Evolutionary conservation across 2,888 invertebrate species (phyloP).

Genomic region (Flexamia atlantica): DNA sequence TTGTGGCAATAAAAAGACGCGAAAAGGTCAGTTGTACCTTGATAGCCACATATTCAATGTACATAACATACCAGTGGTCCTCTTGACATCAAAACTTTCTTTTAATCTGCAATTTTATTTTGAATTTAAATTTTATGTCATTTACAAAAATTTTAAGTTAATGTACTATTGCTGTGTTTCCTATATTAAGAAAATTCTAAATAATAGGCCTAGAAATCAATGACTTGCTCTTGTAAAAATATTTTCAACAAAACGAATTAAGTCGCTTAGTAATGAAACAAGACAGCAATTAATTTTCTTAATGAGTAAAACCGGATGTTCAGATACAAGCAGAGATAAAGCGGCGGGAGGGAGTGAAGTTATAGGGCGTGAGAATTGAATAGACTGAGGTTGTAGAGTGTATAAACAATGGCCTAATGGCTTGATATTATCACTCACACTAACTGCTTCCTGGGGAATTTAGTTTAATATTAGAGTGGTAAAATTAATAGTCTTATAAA

Average conservation of each 20-base stretch:
- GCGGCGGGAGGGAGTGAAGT: background rate
- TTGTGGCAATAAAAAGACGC: background rate
- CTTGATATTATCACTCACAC: background rate
- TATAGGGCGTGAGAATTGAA: constrained; percentile 1
- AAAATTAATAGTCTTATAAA: too few relatives aligned
- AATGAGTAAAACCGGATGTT: background rate
- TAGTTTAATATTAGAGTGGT: constrained; percentile 4
- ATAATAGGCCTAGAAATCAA: too few relatives aligned
- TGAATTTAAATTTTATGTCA: too few relatives aligned
- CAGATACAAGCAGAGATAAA: constrained; percentile 28
- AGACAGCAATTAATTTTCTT: background rate
- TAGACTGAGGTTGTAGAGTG: background rate
- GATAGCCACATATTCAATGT: background rate
- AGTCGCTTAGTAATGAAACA: background rate
- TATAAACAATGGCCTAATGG: background rate
- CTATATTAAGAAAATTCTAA: too few relatives aligned
- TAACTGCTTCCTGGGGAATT: background rate
- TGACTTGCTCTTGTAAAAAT: too few relatives aligned
- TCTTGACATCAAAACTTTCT: too few relatives aligned
- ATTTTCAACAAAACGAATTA: background rate
- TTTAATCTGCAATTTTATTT: too few relatives aligned
- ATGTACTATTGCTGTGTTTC: too few relatives aligned
- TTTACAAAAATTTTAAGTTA: too few relatives aligned
- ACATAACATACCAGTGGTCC: background rate
- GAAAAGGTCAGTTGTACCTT: background rate